These are phyloP conservation scores for Procavia capensis DNA, from an alignment of 2,113 vertebrate species.

Conservation along the genomic window DNA sequence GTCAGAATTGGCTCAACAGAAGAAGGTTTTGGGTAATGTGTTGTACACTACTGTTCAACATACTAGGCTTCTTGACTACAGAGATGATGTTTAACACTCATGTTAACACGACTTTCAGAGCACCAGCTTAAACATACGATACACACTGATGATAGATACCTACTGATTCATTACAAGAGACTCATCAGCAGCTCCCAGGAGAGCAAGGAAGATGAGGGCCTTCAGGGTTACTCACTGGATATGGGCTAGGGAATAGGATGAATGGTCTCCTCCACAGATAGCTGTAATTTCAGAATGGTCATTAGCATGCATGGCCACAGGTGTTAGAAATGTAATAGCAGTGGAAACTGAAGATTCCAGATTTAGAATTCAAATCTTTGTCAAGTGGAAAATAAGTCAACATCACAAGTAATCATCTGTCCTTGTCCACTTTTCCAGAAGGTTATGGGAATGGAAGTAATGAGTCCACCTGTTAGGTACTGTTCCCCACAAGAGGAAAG, in stretches of 20 bases:
- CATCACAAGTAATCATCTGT: constrained; percentile 9
- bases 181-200: constrained; percentile 65
- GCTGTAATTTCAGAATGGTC: background rate
- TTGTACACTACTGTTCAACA: background rate
- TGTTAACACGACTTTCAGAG: background rate
- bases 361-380: constrained; percentile 38
- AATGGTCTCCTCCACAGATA: background rate
- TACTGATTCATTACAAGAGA: background rate
- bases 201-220: constrained; percentile 46
- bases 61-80: background rate
- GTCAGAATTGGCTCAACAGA: too few relatives aligned
- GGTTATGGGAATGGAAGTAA: constrained; percentile 52
- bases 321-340: background rate
- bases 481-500: background rate
- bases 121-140: background rate
- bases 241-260: background rate
- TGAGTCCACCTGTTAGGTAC: background rate
- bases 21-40: too few relatives aligned
- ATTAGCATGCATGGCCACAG: background rate
- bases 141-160: background rate
- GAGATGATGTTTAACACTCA: background rate
- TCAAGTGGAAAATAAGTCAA: background rate
- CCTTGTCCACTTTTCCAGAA: background rate
- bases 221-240: constrained; percentile 49
- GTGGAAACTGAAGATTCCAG: constrained; percentile 33